A percentile compares a stretch with the other conserved stretches of the same genome.
These are phyloP conservation scores for Vombatus ursinus DNA, from an alignment of 2,113 vertebrate genomes.

Conservation along the genomic window DNA sequence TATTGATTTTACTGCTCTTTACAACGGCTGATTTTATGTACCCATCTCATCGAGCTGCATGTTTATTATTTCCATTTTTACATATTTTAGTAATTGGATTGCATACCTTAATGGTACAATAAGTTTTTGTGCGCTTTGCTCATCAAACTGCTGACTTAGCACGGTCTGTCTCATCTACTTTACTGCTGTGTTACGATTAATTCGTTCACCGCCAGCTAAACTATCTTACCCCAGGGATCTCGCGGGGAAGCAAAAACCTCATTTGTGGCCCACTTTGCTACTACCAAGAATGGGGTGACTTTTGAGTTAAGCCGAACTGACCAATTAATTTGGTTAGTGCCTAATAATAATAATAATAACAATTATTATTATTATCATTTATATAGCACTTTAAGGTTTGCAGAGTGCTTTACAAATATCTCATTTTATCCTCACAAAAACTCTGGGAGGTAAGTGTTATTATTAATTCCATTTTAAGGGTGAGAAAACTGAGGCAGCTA, in stretches of 20 bases:
- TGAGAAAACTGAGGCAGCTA: background rate
- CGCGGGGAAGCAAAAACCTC: constrained; percentile 39
- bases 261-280: constrained; percentile 50
- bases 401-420: background rate
- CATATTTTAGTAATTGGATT: constrained; percentile 76
- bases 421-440: background rate
- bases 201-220: constrained; percentile 61
- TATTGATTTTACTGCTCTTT: constrained; percentile 78
- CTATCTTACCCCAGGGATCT: constrained; percentile 59
- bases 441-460: background rate
- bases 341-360: background rate
- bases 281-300: constrained; percentile 40
- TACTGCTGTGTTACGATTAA: constrained; percentile 68
- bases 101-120: constrained; percentile 70
- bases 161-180: constrained; percentile 65
- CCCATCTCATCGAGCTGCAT: constrained; percentile 72
- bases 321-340: background rate
- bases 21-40: constrained; percentile 78
- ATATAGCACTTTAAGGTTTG: background rate
- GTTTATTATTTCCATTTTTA: constrained; percentile 79
- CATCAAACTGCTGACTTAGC: constrained; percentile 73
- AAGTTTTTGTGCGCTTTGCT: constrained; percentile 66
- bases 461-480: background rate
- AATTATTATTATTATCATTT: background rate
- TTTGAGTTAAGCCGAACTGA: constrained; percentile 37